Conservation (phyloP, 2,797 vertebrate species). For the Phalanger gymnotis region DNA sequence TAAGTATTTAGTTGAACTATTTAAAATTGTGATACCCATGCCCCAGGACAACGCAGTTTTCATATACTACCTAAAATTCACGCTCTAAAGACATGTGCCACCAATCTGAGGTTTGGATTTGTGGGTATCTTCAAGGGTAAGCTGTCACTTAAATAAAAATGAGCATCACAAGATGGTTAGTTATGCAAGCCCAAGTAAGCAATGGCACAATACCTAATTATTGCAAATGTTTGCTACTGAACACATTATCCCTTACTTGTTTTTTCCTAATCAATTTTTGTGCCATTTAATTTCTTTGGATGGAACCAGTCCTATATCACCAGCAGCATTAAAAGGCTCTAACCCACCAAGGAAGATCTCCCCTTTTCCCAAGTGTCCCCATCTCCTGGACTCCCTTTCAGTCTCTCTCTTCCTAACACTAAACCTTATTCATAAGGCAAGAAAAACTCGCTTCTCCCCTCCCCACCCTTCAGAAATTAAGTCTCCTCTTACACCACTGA, state of each 20-base stretch:
- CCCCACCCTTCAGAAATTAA: neutral
- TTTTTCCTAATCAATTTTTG: neutral
- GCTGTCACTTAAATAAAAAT: neutral
- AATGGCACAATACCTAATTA: neutral
- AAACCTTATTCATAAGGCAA: neutral
- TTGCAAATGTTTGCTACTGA: neutral
- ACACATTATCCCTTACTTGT: neutral
- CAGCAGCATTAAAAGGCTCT: neutral
- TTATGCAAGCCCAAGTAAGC: neutral
- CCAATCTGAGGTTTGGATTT: conserved; percentile 28
- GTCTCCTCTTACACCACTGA: neutral
- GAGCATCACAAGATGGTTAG: neutral
- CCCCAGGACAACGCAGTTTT: neutral
- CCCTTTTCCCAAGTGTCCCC: neutral
- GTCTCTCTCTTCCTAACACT: neutral
- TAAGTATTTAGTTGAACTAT: neutral
- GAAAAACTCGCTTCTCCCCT: neutral
- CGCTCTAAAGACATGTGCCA: neutral
- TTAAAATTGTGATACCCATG: neutral
- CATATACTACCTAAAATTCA: neutral
- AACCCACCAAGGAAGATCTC: neutral
- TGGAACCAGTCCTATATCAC: neutral
- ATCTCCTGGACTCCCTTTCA: neutral
- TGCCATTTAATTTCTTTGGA: neutral
- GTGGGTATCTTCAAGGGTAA: neutral